Base-by-base conservation (phyloP, 2,888 invertebrate species). In the Diaprepes abbreviatus region DNA sequence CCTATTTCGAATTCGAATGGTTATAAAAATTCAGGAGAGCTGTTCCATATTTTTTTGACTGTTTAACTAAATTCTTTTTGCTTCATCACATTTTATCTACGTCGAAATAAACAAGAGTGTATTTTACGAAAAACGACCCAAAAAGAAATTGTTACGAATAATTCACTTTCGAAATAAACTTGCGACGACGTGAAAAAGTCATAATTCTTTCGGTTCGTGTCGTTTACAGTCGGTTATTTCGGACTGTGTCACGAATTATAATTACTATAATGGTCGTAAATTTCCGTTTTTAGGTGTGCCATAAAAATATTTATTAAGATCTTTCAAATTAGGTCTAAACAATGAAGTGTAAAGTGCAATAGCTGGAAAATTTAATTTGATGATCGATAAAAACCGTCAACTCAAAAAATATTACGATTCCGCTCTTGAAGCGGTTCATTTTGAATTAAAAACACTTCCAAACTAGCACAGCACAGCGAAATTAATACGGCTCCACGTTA, bases 1-100 rank as follows among this genome's bases (percentile, higher is more conserved):
- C n/a, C n/a, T n/a, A n/a, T n/a, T n/a, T n/a, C n/a, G n/a, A n/a
- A n/a, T n/a, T n/a, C n/a, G n/a, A n/a, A n/a, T n/a, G n/a, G 24
- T 24, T 24, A 24, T 24, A 24, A 43, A 43, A 43, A 43, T 43
- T 43, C 43, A 43, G 19, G 6, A 21, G 14, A 43, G 19, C 43
- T 14, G 16, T 17, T 21, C 10, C 19, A 43, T 19, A 43, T 40
- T 43, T 43, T 21, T 19, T 43, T 3, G 35, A 19, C 57, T 43
- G 24, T 35, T 36, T 28, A 58, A 28, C 48, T 35, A 66, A 66
- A 66, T 66, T 66, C 50, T 58, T 36, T 57, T 33, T 45, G 14
- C 65, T 66, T 66, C 65, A 66, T 66, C 65, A 66, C 65, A 50
- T 57, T 66, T 66, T 66, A 66, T 66, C 65, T 66, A 28, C 24